phyloP scores from a whole-genome alignment of 2,113 vertebrate species.

The Garra rufa region DNA sequence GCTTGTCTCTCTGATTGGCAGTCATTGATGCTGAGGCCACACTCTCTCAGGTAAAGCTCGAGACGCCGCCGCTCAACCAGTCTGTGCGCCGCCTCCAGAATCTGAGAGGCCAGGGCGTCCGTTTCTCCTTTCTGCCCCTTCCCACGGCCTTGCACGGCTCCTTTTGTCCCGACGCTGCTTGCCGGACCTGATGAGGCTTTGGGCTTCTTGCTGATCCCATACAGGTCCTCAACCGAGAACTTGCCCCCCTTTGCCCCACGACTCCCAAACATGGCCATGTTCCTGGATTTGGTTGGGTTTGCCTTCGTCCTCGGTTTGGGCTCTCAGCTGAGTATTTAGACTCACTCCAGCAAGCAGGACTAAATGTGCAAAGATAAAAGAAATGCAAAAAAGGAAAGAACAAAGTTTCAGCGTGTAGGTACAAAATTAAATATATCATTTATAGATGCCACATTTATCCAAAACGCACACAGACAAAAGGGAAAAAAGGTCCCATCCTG shows the following conservation, averaged over 20 bases:
- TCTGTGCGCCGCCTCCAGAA: conserved; percentile 73
- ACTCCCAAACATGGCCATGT: conserved; percentile 75
- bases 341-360: not conserved
- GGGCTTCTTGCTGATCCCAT: conserved; percentile 81
- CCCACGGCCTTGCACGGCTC: conserved; percentile 55
- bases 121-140: conserved; percentile 68
- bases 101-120: conserved; percentile 73
- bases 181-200: conserved; percentile 71
- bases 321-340: not conserved
- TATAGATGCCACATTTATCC: not conserved
- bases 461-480: not conserved
- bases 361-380: not conserved
- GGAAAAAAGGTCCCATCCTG: not conserved
- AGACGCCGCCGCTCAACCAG: conserved; percentile 73
- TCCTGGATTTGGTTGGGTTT: not conserved
- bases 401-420: not conserved
- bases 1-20: conserved; percentile 69
- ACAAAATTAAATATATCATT: not conserved
- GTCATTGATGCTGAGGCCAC: conserved; percentile 71
- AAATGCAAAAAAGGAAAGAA: not conserved
- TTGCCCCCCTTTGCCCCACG: conserved; percentile 77
- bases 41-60: conserved; percentile 77
- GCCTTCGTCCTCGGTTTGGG: not conserved
- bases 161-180: conserved; percentile 61
- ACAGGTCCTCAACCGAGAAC: conserved; percentile 83